These are phyloP conservation scores for Pristionchus entomophagus DNA, from an alignment of 2,888 invertebrate genomes.

Conservation along the genomic window DNA sequence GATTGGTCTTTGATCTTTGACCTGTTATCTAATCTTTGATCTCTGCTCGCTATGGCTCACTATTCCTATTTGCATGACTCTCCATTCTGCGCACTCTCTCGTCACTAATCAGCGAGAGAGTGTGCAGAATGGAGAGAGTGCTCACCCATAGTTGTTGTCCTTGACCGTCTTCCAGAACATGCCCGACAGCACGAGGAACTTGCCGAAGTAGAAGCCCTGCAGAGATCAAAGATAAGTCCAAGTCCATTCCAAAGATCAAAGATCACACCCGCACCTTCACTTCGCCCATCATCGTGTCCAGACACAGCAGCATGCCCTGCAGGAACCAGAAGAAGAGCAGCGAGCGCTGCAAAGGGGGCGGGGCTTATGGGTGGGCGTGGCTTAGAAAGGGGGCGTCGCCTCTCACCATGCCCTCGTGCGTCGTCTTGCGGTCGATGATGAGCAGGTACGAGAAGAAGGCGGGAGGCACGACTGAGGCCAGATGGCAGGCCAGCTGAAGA, in stretches of 20 bases:
- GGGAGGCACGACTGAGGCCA: constrained; percentile 25
- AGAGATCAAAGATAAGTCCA: neutral
- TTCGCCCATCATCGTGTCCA: constrained; percentile 39
- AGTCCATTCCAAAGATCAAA: neutral
- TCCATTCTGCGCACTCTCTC: too few species aligned
- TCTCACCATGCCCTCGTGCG: constrained; percentile 39
- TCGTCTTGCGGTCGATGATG: constrained; percentile 33
- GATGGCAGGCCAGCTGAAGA: constrained; percentile 8
- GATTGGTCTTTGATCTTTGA: neutral
- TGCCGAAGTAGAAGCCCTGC: constrained; percentile 45
- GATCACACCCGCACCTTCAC: constrained; percentile 22
- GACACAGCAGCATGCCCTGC: constrained; percentile 32
- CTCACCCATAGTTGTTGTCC: constrained; percentile 41
- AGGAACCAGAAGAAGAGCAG: constrained; percentile 48
- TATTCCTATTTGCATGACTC: neutral
- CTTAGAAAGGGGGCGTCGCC: neutral
- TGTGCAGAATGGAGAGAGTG: too few species aligned
- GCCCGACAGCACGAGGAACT: constrained; percentile 45
- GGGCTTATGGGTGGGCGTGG: neutral
- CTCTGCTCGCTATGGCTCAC: neutral
- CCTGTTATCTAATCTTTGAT: neutral
- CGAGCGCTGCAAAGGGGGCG: constrained; percentile 32
- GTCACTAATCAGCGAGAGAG: neutral
- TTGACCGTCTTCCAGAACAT: constrained; percentile 47
- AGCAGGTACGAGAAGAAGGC: constrained; percentile 41